Percentiles rank a stretch among this genome's conserved stretches.
These are phyloP conservation scores for Coecobrya sp. DNA, from an alignment of 2,888 invertebrate species.

Conservation along the genomic window DNA sequence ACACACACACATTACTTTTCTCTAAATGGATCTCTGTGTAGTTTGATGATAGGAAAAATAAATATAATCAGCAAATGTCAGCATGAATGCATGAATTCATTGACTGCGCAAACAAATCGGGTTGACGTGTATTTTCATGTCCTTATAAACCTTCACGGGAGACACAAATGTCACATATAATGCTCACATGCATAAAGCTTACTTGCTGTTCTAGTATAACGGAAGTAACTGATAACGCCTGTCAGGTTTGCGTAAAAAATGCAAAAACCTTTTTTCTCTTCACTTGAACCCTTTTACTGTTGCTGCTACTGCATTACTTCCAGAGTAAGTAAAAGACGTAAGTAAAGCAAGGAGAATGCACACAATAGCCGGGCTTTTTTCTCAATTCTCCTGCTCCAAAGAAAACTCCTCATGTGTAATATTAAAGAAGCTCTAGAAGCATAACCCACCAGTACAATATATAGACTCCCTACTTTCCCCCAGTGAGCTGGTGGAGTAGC, in stretches of 20 bases:
- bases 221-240: conserved; percentile 58
- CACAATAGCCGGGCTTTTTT: background rate
- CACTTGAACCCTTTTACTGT: conserved; percentile 6
- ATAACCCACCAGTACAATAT: too few species aligned
- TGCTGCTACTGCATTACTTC: background rate
- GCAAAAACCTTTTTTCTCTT: conserved; percentile 20
- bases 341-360: background rate
- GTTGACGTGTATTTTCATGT: background rate
- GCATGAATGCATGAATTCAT: conserved; percentile 53
- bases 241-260: conserved; percentile 60
- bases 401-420: conserved; percentile 38
- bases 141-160: background rate
- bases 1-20: background rate
- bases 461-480: too few species aligned
- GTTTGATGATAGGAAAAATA: conserved; percentile 48
- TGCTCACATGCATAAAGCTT: background rate
- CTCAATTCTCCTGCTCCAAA: background rate
- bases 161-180: background rate
- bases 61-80: conserved; percentile 60
- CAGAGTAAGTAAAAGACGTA: background rate
- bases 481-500: too few species aligned
- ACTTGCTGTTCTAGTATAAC: background rate
- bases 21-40: conserved; percentile 44
- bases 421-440: too few species aligned
- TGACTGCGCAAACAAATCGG: conserved; percentile 54